Evolutionary conservation across 92 coral and sea anemone genomes (phyloP), one percentile per base, ranked within the genome.

Genomic region (Isaurus tuberculatus): DNA sequence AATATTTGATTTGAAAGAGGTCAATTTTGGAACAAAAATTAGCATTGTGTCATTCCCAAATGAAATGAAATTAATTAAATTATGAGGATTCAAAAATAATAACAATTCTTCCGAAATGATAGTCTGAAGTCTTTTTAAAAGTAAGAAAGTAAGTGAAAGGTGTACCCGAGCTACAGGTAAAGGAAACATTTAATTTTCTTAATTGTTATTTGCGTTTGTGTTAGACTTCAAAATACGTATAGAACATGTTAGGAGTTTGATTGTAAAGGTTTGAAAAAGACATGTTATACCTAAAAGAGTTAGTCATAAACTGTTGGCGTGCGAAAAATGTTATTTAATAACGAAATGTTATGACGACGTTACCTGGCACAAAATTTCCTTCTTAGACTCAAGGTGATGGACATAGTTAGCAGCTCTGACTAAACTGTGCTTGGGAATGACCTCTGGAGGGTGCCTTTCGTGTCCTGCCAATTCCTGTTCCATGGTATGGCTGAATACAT

Each of bases 401-500:
- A 44, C 51, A 44, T 44, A 44, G 8, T 44, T 44, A 8, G 51
- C 51, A 44, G 51, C 51, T 16, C 51, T 44, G 51, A 44, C 51
- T 44, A 44, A 44, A 44, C 14, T 44, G 51, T 44, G 14, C 51
- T 6, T 44, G 51, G 51, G 51, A 44, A 44, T 44, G 8, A 44
- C 51, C 14, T 44, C 51, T 8, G 51, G 51, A 44, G 51, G 51
- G 51, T 44, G 8, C 14, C 51, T 44, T 44, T 5, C 15, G 51
- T 44, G 51, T 44, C 51, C 51, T 9, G 51, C 51, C 51, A 44
- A 17, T 44, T 44, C 15, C 51, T 44, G 51, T 44, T 44, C 51
- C 51, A 44, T 44, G 9, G 6, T 17, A 44, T 44, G 13, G 51
- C 51, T 46, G 13, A 73, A 73, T 8, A 73, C 80, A 44, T 73